These are phyloP conservation scores for Drosophila kurseongensis DNA, from an alignment of 1,140 invertebrate species.

Conservation along the genomic window DNA sequence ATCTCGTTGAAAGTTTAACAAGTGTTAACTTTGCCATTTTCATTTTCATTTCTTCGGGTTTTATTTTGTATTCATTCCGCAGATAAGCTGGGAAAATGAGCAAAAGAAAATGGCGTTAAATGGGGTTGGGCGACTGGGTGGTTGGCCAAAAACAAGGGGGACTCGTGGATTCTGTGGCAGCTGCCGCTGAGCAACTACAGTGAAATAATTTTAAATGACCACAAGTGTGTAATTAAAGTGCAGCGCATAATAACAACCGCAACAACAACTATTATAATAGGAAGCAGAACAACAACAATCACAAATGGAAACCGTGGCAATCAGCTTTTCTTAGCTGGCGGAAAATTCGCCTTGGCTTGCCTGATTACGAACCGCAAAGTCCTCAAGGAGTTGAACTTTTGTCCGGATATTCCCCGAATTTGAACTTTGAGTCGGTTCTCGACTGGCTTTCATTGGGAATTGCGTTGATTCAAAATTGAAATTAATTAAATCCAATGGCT, in stretches of 20 bases:
- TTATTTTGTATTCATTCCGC: slow-evolving; percentile 67
- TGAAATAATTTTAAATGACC: slow-evolving; percentile 81
- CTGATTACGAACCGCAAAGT: slow-evolving; percentile 17
- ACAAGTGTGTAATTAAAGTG: slow-evolving; percentile 81
- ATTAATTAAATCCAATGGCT: slow-evolving; percentile 27
- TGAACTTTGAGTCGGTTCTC: slow-evolving; percentile 10
- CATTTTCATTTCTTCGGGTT: slow-evolving; percentile 74
- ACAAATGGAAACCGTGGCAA: slow-evolving; percentile 66
- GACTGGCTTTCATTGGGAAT: slow-evolving; percentile 8
- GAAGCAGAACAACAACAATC: slow-evolving; percentile 31
- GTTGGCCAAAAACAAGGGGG: neutral
- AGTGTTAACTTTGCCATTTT: slow-evolving; percentile 82
- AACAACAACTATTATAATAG: slow-evolving; percentile 50
- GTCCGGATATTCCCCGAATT: slow-evolving; percentile 29
- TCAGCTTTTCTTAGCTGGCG: slow-evolving; percentile 50
- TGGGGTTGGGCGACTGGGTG: neutral
- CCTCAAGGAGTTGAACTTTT: slow-evolving; percentile 40
- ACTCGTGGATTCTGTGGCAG: slow-evolving; percentile 50
- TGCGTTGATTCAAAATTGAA: slow-evolving; percentile 22
- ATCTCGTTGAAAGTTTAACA: slow-evolving; percentile 80
- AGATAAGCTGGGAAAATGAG: slow-evolving; percentile 71
- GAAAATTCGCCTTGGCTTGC: slow-evolving; percentile 29
- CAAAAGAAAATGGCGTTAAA: slow-evolving; percentile 43
- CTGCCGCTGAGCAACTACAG: slow-evolving; percentile 61
- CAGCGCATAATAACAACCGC: slow-evolving; percentile 71